Conservation (phyloP, 2,113 vertebrate genomes). For the Oceanodroma tethys region DNA sequence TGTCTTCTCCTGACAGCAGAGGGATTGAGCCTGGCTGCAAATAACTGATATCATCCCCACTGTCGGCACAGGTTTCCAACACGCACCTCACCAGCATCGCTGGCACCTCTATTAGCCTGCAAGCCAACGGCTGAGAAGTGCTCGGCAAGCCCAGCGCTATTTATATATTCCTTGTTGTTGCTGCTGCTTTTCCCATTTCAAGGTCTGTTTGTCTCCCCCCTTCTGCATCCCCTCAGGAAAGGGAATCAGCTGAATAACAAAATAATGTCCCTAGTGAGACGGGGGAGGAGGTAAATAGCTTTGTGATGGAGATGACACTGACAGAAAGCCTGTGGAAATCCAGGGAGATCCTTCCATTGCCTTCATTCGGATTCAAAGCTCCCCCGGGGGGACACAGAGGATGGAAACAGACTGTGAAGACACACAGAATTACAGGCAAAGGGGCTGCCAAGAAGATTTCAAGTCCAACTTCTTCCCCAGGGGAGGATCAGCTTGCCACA, state of each 20-base stretch:
- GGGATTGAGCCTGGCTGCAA: background rate
- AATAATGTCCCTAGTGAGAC: background rate
- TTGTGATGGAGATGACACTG: background rate
- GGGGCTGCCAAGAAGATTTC: background rate
- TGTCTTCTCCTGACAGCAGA: background rate
- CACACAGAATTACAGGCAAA: background rate
- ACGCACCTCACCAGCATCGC: background rate
- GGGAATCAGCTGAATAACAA: background rate
- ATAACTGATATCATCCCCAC: background rate
- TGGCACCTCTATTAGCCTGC: background rate
- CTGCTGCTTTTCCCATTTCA: background rate
- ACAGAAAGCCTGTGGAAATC: background rate
- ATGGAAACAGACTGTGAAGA: background rate
- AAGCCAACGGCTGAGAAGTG: background rate
- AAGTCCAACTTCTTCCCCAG: background rate
- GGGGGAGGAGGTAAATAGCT: background rate
- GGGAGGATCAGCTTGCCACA: background rate
- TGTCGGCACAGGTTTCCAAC: background rate
- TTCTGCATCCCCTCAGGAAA: background rate
- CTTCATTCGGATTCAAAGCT: background rate
- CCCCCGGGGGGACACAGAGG: background rate
- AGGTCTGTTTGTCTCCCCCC: background rate
- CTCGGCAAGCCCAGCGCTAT: background rate
- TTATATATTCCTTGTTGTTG: background rate
- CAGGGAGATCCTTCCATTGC: background rate